Conservation (phyloP, 2,888 invertebrate species). For the Rhopalosiphum nymphaeae region DNA sequence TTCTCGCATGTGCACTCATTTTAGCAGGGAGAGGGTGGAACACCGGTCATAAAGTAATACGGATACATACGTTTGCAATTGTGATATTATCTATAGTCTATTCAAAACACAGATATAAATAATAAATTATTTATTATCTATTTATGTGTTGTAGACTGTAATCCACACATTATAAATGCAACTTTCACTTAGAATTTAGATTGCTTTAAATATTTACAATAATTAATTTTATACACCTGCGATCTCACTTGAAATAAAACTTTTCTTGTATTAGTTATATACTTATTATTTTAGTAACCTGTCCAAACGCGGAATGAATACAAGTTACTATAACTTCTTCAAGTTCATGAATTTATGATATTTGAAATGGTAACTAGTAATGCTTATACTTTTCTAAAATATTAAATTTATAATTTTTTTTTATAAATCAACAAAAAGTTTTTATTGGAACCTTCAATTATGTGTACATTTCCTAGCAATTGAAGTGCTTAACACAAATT, state of each 20-base stretch:
- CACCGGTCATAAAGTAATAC: no score
- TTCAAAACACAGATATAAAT: no score
- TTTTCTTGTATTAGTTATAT: not conserved
- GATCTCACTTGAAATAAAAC: not conserved
- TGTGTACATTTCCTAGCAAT: not conserved
- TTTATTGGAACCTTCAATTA: not conserved
- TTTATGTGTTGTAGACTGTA: no score
- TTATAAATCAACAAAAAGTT: no score
- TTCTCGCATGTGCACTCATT: no score
- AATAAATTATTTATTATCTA: no score
- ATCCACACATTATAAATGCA: not conserved
- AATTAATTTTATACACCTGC: not conserved
- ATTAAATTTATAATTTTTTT: no score
- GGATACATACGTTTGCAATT: no score
- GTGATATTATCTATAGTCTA: no score
- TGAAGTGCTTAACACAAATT: not conserved
- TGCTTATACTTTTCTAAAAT: not conserved
- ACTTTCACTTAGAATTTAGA: not conserved
- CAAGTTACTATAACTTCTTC: not conserved
- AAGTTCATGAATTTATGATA: not conserved
- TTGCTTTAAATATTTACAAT: not conserved
- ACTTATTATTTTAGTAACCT: not conserved
- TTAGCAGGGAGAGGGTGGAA: no score
- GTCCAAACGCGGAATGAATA: not conserved
- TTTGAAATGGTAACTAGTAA: not conserved